Evolutionary conservation across 2,888 invertebrate species (phyloP).

Genomic region (Candidula unifasciata): DNA sequence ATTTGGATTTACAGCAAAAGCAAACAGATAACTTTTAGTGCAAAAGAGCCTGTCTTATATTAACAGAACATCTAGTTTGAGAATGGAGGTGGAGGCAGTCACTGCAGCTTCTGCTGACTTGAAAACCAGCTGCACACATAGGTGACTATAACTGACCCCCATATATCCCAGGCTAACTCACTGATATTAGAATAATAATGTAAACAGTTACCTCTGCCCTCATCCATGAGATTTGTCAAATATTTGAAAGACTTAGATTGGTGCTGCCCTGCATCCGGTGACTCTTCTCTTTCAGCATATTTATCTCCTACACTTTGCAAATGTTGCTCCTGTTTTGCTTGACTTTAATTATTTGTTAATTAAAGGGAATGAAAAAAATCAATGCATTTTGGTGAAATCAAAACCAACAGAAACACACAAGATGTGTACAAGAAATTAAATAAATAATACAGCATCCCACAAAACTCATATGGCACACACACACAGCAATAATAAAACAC

Average conservation of each 20-base stretch:
- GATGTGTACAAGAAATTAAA: neutral
- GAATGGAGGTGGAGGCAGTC: too few species aligned
- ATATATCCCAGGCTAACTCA: too few species aligned
- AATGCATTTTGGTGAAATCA: neutral
- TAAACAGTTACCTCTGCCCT: conserved; percentile 68
- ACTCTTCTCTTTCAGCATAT: conserved; percentile 68
- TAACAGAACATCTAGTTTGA: too few species aligned
- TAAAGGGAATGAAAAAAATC: neutral
- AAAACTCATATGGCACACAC: neutral
- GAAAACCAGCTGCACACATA: too few species aligned
- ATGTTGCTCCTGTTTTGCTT: conserved; percentile 43
- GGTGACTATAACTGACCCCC: too few species aligned
- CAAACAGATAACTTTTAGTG: too few species aligned
- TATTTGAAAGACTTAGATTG: conserved; percentile 74
- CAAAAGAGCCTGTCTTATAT: too few species aligned
- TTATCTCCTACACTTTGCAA: conserved; percentile 61
- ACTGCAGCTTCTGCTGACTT: too few species aligned
- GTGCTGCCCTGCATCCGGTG: conserved; percentile 59
- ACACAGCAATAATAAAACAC: too few species aligned
- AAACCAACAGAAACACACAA: neutral
- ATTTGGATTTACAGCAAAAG: too few species aligned
- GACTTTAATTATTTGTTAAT: conserved; percentile 15
- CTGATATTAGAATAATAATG: neutral
- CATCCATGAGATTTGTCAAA: conserved; percentile 69
- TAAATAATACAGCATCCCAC: conserved; percentile 3